A percentile compares a stretch with the other conserved stretches of the same genome.
phyloP scores from a whole-genome alignment of 2,113 vertebrate species.

The Polypterus bichir region DNA sequence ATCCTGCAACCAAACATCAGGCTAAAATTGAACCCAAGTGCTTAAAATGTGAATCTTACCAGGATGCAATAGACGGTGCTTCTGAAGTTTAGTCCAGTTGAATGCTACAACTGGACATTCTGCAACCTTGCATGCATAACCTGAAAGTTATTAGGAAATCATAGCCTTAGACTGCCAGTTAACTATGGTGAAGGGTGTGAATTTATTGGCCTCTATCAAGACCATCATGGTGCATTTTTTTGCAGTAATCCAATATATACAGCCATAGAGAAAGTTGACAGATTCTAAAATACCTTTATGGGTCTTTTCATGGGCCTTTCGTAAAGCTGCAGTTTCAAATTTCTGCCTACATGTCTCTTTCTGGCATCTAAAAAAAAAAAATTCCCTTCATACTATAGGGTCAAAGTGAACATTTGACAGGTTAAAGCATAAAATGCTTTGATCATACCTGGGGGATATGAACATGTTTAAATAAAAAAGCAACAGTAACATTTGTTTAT shows the following conservation, averaged over 20 bases:
- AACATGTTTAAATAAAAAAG: too few species aligned
- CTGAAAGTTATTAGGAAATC: slow-evolving; percentile 21
- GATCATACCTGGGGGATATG: too few species aligned
- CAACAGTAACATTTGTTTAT: too few species aligned
- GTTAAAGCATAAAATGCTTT: too few species aligned
- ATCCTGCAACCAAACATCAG: too few species aligned
- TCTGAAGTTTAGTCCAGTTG: slow-evolving; percentile 45
- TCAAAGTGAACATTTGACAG: too few species aligned
- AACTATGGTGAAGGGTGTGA: neutral
- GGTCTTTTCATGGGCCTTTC: slow-evolving; percentile 50
- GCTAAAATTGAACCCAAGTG: too few species aligned
- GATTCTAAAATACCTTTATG: slow-evolving; percentile 37
- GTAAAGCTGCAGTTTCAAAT: slow-evolving; percentile 33
- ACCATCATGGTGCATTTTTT: too few species aligned
- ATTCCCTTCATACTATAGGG: too few species aligned
- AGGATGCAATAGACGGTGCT: slow-evolving; percentile 43
- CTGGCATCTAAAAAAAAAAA: slow-evolving; percentile 35
- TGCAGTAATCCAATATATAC: too few species aligned
- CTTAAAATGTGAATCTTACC: slow-evolving; percentile 24
- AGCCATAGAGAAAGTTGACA: too few species aligned
- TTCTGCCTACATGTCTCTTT: slow-evolving; percentile 33
- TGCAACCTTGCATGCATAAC: slow-evolving; percentile 42
- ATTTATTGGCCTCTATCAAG: too few species aligned
- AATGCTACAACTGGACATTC: slow-evolving; percentile 35
- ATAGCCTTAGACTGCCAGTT: neutral